phyloP scores from a whole-genome alignment of 1,140 invertebrate species.

The Battus philenor region DNA sequence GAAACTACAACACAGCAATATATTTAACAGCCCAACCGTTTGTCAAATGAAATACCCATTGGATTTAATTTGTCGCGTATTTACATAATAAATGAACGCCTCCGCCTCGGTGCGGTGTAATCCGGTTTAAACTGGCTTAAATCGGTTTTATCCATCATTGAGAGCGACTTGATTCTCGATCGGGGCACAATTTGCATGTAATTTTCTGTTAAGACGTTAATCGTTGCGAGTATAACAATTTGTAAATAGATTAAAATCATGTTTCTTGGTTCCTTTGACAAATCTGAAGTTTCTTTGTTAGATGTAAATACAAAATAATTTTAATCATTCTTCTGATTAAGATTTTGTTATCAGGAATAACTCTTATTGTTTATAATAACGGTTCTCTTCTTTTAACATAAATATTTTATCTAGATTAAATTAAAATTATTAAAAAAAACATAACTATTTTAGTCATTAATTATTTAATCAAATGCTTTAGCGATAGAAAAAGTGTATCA shows the following conservation, averaged over 20 bases:
- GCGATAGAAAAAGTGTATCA: no score
- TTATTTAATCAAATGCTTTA: no score
- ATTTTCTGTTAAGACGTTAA: conserved; percentile 56
- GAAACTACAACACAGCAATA: conserved; percentile 27
- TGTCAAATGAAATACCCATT: conserved; percentile 69
- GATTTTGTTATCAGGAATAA: no score
- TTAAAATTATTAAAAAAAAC: no score
- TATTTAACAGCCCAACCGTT: conserved; percentile 49
- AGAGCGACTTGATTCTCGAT: conserved; percentile 70
- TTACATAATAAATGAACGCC: conserved; percentile 73
- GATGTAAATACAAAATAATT: no score
- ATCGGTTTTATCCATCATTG: conserved; percentile 67
- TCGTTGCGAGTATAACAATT: conserved; percentile 36
- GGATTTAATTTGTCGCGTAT: conserved; percentile 73
- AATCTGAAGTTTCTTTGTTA: background rate
- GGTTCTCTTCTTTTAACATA: no score
- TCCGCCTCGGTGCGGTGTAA: conserved; percentile 63
- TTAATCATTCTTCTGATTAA: no score
- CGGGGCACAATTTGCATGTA: conserved; percentile 65
- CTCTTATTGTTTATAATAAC: no score
- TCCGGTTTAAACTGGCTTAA: conserved; percentile 64
- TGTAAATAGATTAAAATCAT: conserved; percentile 23
- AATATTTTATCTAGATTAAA: no score
- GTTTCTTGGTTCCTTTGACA: background rate
- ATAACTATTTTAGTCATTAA: no score